A percentile compares a stretch with the other conserved stretches of the same genome.
Conservation (phyloP, 2,113 vertebrate species). For the Passer montanus region DNA sequence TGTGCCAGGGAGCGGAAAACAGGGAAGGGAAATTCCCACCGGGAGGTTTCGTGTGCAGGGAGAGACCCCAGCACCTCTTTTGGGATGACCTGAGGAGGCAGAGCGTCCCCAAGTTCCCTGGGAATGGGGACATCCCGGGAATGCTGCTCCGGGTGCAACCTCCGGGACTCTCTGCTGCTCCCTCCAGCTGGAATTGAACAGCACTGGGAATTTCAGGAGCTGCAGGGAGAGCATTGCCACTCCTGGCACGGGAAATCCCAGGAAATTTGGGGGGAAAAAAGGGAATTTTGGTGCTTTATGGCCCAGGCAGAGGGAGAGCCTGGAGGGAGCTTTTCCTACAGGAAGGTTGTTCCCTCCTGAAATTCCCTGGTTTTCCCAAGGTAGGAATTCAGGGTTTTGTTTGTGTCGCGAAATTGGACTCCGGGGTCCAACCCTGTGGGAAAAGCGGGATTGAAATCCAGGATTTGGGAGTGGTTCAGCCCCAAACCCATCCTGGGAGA, state of each 20-base stretch:
- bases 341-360: background rate
- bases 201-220: background rate
- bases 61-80: background rate
- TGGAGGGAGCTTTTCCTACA: background rate
- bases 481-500: accelerated
- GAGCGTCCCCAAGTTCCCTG: accelerated
- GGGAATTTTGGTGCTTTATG: background rate
- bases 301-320: background rate
- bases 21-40: background rate
- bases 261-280: background rate
- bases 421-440: accelerated
- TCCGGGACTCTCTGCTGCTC: constrained; percentile 30
- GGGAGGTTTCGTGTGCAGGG: background rate
- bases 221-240: accelerated
- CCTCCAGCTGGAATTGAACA: background rate
- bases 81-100: background rate
- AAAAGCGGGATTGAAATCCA: accelerated
- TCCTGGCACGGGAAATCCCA: background rate
- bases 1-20: background rate
- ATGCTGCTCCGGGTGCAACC: accelerated
- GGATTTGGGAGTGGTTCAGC: accelerated
- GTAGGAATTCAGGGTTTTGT: accelerated
- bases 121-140: background rate
- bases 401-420: background rate
- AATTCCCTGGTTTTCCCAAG: background rate